Conservation (phyloP, 1,140 invertebrate species). For the Hesperophylax magnus region DNA sequence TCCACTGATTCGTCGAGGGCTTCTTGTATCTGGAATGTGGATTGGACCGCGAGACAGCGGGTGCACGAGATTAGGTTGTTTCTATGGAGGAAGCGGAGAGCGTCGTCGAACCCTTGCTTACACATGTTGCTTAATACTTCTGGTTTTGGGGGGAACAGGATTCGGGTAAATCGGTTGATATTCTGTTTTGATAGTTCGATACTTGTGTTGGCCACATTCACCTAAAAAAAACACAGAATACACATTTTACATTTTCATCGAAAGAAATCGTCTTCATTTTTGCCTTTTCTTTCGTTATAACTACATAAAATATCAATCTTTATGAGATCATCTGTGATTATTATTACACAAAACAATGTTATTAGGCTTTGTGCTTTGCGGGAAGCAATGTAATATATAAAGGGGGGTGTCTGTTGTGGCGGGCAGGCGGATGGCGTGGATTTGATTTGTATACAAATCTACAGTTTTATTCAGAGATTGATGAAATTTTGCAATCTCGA, state of each 20-base stretch:
- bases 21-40: slow-evolving; percentile 84
- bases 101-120: slow-evolving; percentile 98
- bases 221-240: slow-evolving; percentile 68
- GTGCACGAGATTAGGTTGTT: slow-evolving; percentile 93
- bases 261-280: not conserved
- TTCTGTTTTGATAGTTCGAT: slow-evolving; percentile 95
- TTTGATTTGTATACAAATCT: no score
- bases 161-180: slow-evolving; percentile 90
- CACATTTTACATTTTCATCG: no score
- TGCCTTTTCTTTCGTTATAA: no score
- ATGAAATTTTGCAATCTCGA: no score
- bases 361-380: no score
- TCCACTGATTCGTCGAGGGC: slow-evolving; percentile 78
- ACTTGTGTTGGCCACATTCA: slow-evolving; percentile 95
- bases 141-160: slow-evolving; percentile 94
- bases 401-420: no score
- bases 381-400: no score
- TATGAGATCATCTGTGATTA: no score
- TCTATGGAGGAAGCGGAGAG: slow-evolving; percentile 90
- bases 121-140: slow-evolving; percentile 96
- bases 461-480: no score
- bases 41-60: slow-evolving; percentile 85
- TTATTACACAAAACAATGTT: no score
- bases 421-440: no score
- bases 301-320: no score